These are phyloP conservation scores for Cactoblastis cactorum DNA, from an alignment of 2,888 invertebrate species.

Conservation along the genomic window DNA sequence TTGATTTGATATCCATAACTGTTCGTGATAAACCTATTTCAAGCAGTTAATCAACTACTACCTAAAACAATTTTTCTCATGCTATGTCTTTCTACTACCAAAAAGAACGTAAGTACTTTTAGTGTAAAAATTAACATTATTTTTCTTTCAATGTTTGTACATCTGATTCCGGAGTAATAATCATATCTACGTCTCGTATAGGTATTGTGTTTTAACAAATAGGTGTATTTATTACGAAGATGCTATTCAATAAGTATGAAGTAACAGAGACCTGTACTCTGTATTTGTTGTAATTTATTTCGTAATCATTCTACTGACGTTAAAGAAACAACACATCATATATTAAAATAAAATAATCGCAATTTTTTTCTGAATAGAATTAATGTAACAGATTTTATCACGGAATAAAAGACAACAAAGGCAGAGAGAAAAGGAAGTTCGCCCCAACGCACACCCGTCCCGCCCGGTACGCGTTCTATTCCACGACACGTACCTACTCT, in stretches of 20 bases:
- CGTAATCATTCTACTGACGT: neutral
- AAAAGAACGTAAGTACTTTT: too few species aligned
- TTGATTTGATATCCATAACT: too few species aligned
- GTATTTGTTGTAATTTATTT: slow-evolving; percentile 5
- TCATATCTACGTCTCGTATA: slow-evolving; percentile 8
- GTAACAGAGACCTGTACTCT: neutral
- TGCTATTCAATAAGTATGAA: neutral
- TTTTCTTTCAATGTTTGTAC: neutral
- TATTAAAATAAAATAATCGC: too few species aligned
- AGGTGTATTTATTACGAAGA: neutral
- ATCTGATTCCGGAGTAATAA: neutral
- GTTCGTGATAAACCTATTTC: too few species aligned
- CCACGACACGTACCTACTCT: slow-evolving; percentile 57
- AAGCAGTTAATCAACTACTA: too few species aligned
- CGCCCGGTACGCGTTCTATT: slow-evolving; percentile 74
- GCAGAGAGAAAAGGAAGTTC: neutral
- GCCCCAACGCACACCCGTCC: slow-evolving; percentile 73
- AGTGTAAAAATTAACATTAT: neutral
- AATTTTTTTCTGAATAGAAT: too few species aligned
- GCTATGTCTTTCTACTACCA: too few species aligned
- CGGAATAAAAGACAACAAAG: slow-evolving; percentile 31
- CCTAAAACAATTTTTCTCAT: too few species aligned
- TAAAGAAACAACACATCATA: neutral
- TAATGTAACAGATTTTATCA: neutral
- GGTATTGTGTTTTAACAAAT: neutral